Percentiles rank a stretch among this genome's conserved stretches.
These are phyloP conservation scores for Campoplex nolae DNA, from an alignment of 2,888 invertebrate species.

Conservation along the genomic window DNA sequence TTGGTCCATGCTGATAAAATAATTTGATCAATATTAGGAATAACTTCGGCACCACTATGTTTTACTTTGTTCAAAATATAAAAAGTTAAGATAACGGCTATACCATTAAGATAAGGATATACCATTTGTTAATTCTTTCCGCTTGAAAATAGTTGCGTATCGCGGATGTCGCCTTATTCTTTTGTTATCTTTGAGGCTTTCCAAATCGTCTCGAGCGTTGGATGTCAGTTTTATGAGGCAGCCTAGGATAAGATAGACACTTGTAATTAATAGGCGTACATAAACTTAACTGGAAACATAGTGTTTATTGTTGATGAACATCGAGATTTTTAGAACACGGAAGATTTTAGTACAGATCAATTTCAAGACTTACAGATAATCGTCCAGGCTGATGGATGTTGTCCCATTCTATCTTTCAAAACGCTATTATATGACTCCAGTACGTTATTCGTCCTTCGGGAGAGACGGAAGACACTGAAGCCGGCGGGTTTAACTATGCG, in stretches of 20 bases:
- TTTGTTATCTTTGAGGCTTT: slow-evolving; percentile 22
- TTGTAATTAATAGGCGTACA: not conserved
- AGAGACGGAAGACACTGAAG: slow-evolving; percentile 49
- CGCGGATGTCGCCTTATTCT: slow-evolving; percentile 38
- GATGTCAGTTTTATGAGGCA: slow-evolving; percentile 35
- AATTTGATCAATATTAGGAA: not conserved
- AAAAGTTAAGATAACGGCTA: not conserved
- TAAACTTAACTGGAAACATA: not conserved
- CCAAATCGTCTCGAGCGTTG: slow-evolving; percentile 21
- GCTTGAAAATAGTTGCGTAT: slow-evolving; percentile 4
- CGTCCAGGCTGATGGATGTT: slow-evolving; percentile 57
- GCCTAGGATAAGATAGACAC: not conserved
- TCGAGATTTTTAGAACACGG: not conserved
- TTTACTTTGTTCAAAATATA: not conserved
- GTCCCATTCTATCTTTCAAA: slow-evolving; percentile 33
- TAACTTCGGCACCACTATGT: not conserved
- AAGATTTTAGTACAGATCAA: not conserved
- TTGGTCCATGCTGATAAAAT: slow-evolving; percentile 9
- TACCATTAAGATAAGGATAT: no score
- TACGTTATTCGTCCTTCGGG: slow-evolving; percentile 57
- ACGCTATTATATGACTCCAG: slow-evolving; percentile 51
- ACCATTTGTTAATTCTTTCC: slow-evolving; percentile 23
- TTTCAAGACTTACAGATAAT: slow-evolving; percentile 44
- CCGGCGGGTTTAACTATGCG: slow-evolving; percentile 53
- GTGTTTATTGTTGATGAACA: not conserved